Conservation (phyloP, 2,113 vertebrate genomes). For the Atlantisia rogersi region DNA sequence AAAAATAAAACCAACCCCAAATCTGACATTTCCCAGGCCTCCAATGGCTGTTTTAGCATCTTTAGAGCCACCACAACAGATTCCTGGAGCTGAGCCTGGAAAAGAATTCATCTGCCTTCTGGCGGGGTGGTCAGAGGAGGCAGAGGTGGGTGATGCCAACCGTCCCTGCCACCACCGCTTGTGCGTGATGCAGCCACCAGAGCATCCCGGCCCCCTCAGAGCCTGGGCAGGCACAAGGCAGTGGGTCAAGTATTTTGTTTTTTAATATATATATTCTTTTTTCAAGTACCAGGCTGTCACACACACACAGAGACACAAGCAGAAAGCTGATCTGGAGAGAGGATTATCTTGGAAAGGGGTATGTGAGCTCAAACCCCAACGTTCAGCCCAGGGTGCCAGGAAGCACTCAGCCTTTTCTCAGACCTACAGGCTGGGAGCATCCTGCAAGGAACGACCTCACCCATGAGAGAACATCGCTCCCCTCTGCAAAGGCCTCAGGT, state of each 20-base stretch:
- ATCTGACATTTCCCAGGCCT: neutral
- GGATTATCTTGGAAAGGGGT: neutral
- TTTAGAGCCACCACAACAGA: neutral
- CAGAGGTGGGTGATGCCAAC: neutral
- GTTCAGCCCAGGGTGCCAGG: neutral
- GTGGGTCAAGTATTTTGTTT: neutral
- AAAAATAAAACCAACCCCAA: neutral
- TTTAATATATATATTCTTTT: neutral
- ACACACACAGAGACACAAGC: neutral
- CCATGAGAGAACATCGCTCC: neutral
- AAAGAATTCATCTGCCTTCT: neutral
- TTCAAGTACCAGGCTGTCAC: constrained; percentile 53
- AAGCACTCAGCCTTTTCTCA: neutral
- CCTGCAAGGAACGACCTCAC: neutral
- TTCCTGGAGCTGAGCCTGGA: neutral
- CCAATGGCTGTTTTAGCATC: neutral
- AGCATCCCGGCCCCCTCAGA: neutral
- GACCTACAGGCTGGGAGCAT: neutral
- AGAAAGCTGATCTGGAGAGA: neutral
- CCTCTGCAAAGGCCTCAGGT: neutral
- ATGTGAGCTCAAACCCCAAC: neutral
- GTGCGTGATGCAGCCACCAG: neutral
- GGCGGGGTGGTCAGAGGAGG: neutral
- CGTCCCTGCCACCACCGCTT: neutral
- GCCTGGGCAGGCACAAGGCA: neutral